Evolutionary conservation across 2,797 vertebrate genomes (phyloP).

Genomic region (Otolemur crassicaudatus): DNA sequence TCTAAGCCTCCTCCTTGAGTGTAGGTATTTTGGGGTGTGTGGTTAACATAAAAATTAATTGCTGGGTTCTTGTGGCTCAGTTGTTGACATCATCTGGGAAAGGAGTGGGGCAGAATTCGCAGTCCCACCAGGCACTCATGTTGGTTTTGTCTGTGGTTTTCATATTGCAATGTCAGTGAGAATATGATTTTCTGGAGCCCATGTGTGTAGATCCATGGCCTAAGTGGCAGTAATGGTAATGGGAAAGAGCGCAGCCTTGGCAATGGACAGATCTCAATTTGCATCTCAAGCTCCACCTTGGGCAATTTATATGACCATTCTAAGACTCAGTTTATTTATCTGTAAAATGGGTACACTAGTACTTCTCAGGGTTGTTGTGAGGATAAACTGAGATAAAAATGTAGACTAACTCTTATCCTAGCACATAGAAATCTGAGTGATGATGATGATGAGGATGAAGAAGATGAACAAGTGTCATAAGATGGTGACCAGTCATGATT

Average conservation of each 20-base stretch:
- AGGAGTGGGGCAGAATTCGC: background rate
- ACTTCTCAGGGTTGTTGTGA: background rate
- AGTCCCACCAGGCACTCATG: rapidly evolving
- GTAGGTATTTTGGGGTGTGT: background rate
- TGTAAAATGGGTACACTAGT: background rate
- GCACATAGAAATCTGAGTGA: background rate
- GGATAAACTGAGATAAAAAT: background rate
- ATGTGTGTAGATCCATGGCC: background rate
- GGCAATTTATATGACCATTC: background rate
- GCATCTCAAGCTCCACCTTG: background rate
- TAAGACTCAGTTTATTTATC: background rate
- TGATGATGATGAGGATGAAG: background rate
- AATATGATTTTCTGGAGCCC: background rate
- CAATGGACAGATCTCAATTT: background rate
- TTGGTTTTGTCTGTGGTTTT: background rate
- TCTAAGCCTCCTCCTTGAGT: background rate
- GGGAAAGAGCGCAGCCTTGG: background rate
- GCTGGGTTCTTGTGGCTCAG: background rate
- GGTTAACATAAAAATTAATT: background rate
- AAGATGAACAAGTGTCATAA: background rate
- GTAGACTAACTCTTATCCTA: background rate
- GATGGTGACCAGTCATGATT: background rate
- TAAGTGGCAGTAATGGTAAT: background rate
- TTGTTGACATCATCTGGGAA: background rate
- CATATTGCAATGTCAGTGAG: background rate